phyloP scores from a whole-genome alignment of 64 coral and sea anemone species.

The Exaiptasia diaphana region DNA sequence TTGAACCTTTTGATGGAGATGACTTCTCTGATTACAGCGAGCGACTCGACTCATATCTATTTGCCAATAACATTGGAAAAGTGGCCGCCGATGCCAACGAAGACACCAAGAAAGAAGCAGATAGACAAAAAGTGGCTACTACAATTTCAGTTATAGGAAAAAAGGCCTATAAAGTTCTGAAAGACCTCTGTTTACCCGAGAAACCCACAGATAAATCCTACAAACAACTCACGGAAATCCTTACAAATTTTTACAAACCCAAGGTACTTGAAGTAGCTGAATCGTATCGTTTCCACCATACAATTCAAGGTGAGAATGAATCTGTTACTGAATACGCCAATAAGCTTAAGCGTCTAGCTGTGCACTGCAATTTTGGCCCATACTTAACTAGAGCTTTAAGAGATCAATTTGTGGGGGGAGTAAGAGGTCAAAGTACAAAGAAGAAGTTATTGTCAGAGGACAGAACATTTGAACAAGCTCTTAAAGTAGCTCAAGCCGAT shows the following conservation, averaged over 20 bases:
- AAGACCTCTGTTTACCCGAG: constrained; percentile 61
- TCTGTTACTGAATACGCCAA: constrained; percentile 60
- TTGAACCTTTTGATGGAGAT: constrained; percentile 33
- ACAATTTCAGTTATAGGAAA: constrained; percentile 55
- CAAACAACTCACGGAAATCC: constrained; percentile 27
- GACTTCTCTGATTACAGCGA: constrained; percentile 33
- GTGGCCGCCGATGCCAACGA: constrained; percentile 23
- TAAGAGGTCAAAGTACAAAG: constrained; percentile 11
- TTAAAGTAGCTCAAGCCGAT: constrained; percentile 53
- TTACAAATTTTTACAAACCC: constrained; percentile 45
- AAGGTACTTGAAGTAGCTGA: constrained; percentile 70
- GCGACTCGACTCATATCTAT: constrained; percentile 21
- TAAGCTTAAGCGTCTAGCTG: constrained; percentile 37
- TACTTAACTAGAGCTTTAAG: constrained; percentile 45
- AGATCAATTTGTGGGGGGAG: constrained; percentile 66
- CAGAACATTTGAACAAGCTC: constrained; percentile 49
- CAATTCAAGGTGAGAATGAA: constrained; percentile 53
- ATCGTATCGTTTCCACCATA: constrained; percentile 58
- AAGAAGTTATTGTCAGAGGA: constrained; percentile 61
- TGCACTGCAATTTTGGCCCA: constrained; percentile 61
- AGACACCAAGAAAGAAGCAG: constrained; percentile 17
- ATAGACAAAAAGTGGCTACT: constrained; percentile 51
- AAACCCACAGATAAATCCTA: constrained; percentile 43
- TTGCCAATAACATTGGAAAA: constrained; percentile 54
- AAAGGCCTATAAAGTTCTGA: constrained; percentile 34